phyloP scores from a whole-genome alignment of 2,888 invertebrate species.

The Liposcelis brunnea region DNA sequence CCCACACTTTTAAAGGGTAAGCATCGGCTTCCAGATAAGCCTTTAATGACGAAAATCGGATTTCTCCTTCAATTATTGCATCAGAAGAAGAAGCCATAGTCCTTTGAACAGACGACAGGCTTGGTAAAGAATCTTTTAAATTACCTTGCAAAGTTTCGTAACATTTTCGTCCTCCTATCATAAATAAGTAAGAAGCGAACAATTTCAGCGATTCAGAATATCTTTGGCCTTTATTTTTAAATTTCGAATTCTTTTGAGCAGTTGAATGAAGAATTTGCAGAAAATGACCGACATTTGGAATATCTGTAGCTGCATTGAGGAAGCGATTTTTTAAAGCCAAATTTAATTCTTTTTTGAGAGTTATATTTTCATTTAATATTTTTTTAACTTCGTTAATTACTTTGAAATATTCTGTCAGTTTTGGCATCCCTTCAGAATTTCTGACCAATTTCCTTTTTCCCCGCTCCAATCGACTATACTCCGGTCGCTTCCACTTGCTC shows the following conservation, averaged over 20 bases:
- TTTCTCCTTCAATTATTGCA: conserved; percentile 4
- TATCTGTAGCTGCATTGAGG: background rate
- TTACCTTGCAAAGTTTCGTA: conserved; percentile 3
- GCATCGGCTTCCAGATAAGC: conserved; percentile 4
- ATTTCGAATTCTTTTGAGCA: background rate
- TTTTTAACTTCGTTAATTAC: background rate
- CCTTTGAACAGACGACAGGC: background rate
- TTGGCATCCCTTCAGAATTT: background rate
- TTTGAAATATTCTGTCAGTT: background rate
- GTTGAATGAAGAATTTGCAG: background rate
- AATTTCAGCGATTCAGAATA: conserved; percentile 8
- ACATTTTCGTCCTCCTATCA: conserved; percentile 6
- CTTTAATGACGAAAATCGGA: conserved; percentile 1
- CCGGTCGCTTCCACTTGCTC: background rate
- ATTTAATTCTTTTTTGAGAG: background rate
- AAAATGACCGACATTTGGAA: background rate
- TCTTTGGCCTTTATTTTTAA: background rate
- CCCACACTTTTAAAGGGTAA: conserved; percentile 4
- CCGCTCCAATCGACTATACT: background rate
- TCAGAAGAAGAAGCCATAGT: background rate
- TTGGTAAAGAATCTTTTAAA: background rate
- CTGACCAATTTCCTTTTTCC: background rate
- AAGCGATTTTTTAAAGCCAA: background rate
- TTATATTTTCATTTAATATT: background rate
- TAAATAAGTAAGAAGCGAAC: conserved; percentile 4